Base-by-base conservation (phyloP, 1,140 invertebrate species). In the Drosophila subpulchrella region DNA sequence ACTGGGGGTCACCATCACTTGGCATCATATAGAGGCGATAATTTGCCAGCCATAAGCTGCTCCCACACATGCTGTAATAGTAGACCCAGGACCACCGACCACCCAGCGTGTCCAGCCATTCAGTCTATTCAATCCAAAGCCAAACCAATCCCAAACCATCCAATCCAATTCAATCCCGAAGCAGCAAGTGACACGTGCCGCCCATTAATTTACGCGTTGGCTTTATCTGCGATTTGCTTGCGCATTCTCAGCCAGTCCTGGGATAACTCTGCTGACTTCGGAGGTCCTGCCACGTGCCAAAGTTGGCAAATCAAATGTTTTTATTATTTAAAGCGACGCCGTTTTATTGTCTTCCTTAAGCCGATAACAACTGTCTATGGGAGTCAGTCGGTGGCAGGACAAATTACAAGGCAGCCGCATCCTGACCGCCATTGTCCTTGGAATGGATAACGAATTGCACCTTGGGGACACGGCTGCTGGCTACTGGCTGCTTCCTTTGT, bases 281-380 rank as follows among this genome's bases (percentile, higher is more conserved):
- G 34, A 38, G 48, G 47, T 73, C 56, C 51, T 72, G 85, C 80
- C 84, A 88, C 84, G 84, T 88, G 84, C 80, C 84, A 82, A n/a
- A 58, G 71, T 82, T 82, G 83, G 70, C 83, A 86, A 86, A 86
- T 86, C 82, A 86, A 88, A 89, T 89, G 84, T 84, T 89, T 89
- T 89, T 89, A 89, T 89, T 89, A 90, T 89, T 89, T 89, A 89
- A 84, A 89, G 80, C 85, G 81, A 65, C 60, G 83, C 46, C 84
- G 74, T 88, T 88, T 88, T 88, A 88, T 88, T 89, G 84, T 88
- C 77, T 68, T 63, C 67, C 65, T 66, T 62, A 41, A 55, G 73
- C 30, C 47, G 84, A 81, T 83, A 83, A 67, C 84, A 66, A 48
- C 27, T 47, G 50, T 13, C 48, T 56, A 42, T 32, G 13, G 50